Base-by-base conservation (phyloP, 2,888 invertebrate species). In the Scaptomyza reducta region DNA sequence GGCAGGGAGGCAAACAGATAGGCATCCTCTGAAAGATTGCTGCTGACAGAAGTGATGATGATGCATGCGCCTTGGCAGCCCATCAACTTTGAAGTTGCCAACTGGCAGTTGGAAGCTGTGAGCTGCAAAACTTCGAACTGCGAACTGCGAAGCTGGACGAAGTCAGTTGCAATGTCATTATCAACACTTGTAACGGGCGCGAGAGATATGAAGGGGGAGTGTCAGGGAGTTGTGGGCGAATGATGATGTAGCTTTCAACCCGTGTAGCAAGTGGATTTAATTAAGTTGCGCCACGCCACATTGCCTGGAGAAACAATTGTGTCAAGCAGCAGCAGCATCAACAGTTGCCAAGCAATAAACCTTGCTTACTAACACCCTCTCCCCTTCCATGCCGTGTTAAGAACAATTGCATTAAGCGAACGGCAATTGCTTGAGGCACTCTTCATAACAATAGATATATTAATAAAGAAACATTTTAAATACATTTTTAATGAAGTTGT, bases 31-130 rank as follows among this genome's bases (percentile, higher is more conserved):
- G 29, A 54, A 55, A 72, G 54, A 73, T 77, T 35, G 14, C 59
- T 40, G 40, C 40, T 86, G 88, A 86, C 87, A 83, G 80, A 66
- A 87, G 82, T 83, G 87, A 87, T 87, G 88, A 86, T 88, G 87
- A 83, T 86, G 84, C 71, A 86, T 88, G 87, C 81, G 64, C 79
- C 74, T 70, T 86, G 82, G 83, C 88, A 87, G 86, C 56, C 61
- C 74, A 77, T 68, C 74, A 74, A 65, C 72, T 56, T 65, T 71
- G 73, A 59, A 67, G 54, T 51, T 59, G 61, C n/a, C 31, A 67
- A 49, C 45, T 56, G 35, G 27, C 47, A 40, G 13, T 11, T 47
- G 61, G 22, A 16, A 46, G 29, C 3, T 47, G 47, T 27, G 62
- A 9, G 22, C 22, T 22, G 22, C 5, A 5, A 5, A 9, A 46